A percentile compares a stretch with the other conserved stretches of the same genome.
These are phyloP conservation scores for Antheraea mylitta DNA, from an alignment of 1,140 invertebrate species.

Conservation along the genomic window DNA sequence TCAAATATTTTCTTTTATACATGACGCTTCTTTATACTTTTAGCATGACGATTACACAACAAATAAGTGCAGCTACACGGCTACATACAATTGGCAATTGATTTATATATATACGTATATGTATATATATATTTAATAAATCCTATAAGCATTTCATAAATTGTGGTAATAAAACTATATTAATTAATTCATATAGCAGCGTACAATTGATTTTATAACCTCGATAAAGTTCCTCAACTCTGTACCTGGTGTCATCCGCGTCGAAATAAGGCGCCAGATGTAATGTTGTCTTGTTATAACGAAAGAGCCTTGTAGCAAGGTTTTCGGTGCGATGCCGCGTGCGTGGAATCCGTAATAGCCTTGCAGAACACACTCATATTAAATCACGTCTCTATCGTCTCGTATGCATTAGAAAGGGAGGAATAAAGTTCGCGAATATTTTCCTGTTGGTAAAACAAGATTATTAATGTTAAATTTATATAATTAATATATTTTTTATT, in stretches of 20 bases:
- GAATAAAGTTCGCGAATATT: constrained; percentile 8
- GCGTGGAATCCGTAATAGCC: constrained; percentile 58
- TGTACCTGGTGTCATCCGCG: constrained; percentile 8
- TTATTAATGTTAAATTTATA: background rate
- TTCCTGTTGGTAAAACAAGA: background rate
- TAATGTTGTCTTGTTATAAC: constrained; percentile 32
- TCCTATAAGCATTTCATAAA: background rate
- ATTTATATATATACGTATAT: too few relatives aligned
- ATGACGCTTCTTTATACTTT: too few relatives aligned
- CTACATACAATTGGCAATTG: too few relatives aligned
- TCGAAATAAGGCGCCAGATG: constrained; percentile 10
- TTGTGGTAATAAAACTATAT: background rate
- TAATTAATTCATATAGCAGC: background rate
- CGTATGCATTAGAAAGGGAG: constrained; percentile 6
- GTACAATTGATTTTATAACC: constrained; percentile 6
- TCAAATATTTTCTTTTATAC: too few relatives aligned
- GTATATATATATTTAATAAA: too few relatives aligned
- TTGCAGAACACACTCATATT: constrained; percentile 35
- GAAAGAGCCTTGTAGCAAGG: constrained; percentile 67
- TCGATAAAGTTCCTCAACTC: constrained; percentile 13
- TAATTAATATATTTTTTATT: background rate
- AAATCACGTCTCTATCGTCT: constrained; percentile 9
- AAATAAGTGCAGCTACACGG: too few relatives aligned
- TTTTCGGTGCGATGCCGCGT: constrained; percentile 46
- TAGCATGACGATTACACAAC: too few relatives aligned